These are phyloP conservation scores for Machaerirhynchus nigripectus DNA, from an alignment of 2,113 vertebrate species.

Conservation along the genomic window DNA sequence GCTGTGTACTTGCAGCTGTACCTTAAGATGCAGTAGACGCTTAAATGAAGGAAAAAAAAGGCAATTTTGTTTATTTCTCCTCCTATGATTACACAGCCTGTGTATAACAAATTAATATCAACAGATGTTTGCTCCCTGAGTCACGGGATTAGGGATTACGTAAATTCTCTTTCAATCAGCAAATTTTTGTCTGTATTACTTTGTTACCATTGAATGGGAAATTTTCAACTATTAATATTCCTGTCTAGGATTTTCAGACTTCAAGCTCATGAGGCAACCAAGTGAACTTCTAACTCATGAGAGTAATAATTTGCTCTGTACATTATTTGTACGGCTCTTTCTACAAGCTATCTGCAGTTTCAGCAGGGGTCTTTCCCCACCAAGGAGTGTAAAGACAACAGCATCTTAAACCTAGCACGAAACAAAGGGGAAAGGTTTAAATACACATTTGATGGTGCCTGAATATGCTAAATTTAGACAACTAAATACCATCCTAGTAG, in stretches of 20 bases:
- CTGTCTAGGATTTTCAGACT: conserved; percentile 18
- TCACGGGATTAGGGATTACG: conserved; percentile 22
- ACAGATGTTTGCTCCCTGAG: conserved; percentile 20
- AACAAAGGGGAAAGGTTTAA: neutral
- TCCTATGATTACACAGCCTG: neutral
- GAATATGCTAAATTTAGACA: neutral
- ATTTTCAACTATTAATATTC: neutral
- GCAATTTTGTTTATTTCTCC: neutral
- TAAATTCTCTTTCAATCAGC: conserved; percentile 16
- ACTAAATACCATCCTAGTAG: neutral
- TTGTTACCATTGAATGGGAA: neutral
- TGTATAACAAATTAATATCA: neutral
- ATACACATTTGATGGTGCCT: neutral
- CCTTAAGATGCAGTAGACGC: neutral
- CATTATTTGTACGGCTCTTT: neutral
- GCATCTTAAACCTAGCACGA: neutral
- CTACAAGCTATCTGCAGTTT: neutral
- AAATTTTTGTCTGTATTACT: conserved; percentile 5
- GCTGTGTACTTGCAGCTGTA: neutral
- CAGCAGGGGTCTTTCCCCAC: neutral
- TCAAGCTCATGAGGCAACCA: neutral
- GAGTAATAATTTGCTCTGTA: neutral
- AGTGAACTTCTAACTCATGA: neutral
- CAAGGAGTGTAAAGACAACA: neutral
- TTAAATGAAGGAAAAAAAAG: neutral